phyloP scores from a whole-genome alignment of 2,113 vertebrate genomes.

The Phalacrocorax aristotelis region DNA sequence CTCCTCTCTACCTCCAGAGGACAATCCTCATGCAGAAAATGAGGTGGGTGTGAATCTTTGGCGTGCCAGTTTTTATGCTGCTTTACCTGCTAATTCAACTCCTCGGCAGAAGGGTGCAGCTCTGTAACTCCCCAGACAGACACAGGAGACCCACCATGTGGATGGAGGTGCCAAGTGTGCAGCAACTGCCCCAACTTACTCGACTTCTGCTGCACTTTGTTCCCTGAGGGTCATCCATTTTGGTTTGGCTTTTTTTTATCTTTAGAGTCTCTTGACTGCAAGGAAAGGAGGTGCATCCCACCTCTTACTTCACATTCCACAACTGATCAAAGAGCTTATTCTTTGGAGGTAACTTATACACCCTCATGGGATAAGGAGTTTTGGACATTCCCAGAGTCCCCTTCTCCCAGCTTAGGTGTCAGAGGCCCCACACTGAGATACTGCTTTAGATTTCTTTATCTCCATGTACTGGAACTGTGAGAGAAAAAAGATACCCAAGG shows the following conservation, averaged over 20 bases:
- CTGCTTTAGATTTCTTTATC: background rate
- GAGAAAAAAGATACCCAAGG: background rate
- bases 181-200: background rate
- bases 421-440: background rate
- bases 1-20: background rate
- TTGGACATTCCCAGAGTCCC: background rate
- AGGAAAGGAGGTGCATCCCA: background rate
- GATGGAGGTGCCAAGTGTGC: background rate
- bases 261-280: background rate
- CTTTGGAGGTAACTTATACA: background rate
- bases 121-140: background rate
- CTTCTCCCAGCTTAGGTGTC: background rate
- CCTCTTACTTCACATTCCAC: background rate
- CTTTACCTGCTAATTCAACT: background rate
- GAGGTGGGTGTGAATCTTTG: background rate
- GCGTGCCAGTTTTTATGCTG: background rate
- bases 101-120: accelerated
- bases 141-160: background rate
- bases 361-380: background rate
- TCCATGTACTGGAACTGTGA: background rate
- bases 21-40: background rate
- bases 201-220: background rate
- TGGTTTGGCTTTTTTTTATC: background rate
- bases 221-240: background rate
- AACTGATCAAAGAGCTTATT: background rate